phyloP scores from a whole-genome alignment of 2,113 vertebrate genomes.

The Orcinus orca region DNA sequence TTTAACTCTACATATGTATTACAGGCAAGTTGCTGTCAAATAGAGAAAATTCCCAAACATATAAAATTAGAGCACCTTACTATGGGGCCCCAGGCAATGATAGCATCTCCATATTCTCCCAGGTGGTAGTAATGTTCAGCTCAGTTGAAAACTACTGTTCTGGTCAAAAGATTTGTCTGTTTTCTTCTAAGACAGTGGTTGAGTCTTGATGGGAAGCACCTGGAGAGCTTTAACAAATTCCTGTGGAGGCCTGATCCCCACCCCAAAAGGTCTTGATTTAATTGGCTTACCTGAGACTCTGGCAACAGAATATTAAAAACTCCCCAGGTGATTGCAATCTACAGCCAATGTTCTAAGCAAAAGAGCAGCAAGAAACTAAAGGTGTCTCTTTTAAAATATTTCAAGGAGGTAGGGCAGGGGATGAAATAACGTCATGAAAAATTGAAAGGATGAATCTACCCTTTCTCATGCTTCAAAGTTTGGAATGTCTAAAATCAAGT shows the following conservation, averaged over 20 bases:
- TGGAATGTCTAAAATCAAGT: background rate
- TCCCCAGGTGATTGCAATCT: background rate
- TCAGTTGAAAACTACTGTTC: background rate
- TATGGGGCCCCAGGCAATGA: fast-evolving
- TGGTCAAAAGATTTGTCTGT: background rate
- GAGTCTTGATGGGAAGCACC: background rate
- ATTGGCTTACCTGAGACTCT: background rate
- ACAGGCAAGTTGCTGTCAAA: background rate
- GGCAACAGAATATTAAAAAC: background rate
- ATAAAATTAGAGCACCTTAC: background rate
- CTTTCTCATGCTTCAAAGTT: background rate
- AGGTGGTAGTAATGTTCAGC: background rate
- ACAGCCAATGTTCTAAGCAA: background rate
- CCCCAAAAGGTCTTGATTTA: background rate
- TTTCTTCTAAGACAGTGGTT: background rate
- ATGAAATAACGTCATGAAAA: background rate
- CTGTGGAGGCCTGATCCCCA: fast-evolving
- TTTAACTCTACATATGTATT: background rate
- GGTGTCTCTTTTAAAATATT: background rate
- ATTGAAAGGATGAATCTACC: background rate
- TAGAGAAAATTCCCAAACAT: background rate
- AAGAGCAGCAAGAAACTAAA: background rate
- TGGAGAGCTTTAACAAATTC: background rate
- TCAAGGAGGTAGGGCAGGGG: background rate
- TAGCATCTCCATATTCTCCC: background rate